These are phyloP conservation scores for Lysiphlebus fabarum DNA, from an alignment of 1,140 invertebrate genomes.

Conservation along the genomic window DNA sequence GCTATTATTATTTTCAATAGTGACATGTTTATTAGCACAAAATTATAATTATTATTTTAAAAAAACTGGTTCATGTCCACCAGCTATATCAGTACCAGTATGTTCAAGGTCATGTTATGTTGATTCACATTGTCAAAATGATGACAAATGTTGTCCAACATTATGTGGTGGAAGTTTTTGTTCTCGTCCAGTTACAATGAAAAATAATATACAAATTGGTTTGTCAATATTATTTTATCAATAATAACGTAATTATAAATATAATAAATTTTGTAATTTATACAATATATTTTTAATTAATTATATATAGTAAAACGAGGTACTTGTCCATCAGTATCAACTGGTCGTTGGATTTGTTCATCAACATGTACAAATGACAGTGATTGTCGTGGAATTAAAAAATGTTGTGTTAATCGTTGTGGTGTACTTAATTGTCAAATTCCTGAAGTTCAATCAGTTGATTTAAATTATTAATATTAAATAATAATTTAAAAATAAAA, in stretches of 20 bases:
- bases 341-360: slow-evolving; percentile 61
- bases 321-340: slow-evolving; percentile 54
- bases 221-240: background rate
- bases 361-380: slow-evolving; percentile 58
- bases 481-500: no score
- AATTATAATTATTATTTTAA: slow-evolving; percentile 25
- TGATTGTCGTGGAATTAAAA: slow-evolving; percentile 57
- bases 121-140: slow-evolving; percentile 42
- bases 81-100: slow-evolving; percentile 39
- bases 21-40: slow-evolving; percentile 5
- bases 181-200: slow-evolving; percentile 52
- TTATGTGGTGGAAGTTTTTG: slow-evolving; percentile 58
- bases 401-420: slow-evolving; percentile 63
- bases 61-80: slow-evolving; percentile 47
- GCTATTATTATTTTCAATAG: slow-evolving; percentile 9
- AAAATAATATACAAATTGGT: slow-evolving; percentile 29
- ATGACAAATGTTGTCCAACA: slow-evolving; percentile 57
- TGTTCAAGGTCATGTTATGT: slow-evolving; percentile 40
- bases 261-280: slow-evolving; percentile 1
- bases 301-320: slow-evolving; percentile 54
- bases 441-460: slow-evolving; percentile 37
- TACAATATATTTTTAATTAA: slow-evolving; percentile 1
- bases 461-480: background rate
- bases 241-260: no score
- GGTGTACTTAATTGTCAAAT: slow-evolving; percentile 59